These are phyloP conservation scores for Chloroclystis v-ata DNA, from an alignment of 2,888 invertebrate genomes.

Conservation along the genomic window DNA sequence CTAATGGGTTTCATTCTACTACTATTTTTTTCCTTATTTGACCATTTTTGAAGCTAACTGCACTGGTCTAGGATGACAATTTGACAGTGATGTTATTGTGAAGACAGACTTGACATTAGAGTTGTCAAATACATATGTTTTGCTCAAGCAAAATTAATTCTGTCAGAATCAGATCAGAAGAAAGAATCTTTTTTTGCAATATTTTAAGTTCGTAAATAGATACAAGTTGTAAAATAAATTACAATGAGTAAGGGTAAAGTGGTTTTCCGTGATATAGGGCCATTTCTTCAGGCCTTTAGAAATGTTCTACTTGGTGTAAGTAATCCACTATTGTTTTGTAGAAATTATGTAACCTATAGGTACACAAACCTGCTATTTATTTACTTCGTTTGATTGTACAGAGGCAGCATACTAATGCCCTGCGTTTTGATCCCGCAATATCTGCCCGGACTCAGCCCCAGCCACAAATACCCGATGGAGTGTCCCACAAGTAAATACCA, in stretches of 20 bases:
- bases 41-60: no score
- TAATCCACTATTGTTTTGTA: constrained; percentile 25
- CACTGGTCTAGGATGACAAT: no score
- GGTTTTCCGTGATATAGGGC: constrained; percentile 81
- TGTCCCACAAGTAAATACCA: constrained; percentile 82
- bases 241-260: constrained; percentile 58
- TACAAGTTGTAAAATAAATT: no score
- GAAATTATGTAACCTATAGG: constrained; percentile 49
- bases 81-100: no score
- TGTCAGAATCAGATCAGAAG: no score
- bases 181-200: no score
- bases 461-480: constrained; percentile 89
- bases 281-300: constrained; percentile 79
- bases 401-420: constrained; percentile 79
- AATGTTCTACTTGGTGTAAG: constrained; percentile 83
- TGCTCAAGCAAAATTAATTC: no score
- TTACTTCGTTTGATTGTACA: constrained; percentile 38
- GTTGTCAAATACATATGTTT: constrained; percentile 6
- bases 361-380: constrained; percentile 11
- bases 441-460: constrained; percentile 88
- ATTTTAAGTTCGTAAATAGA: no score
- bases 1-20: no score
- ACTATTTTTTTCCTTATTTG: no score
- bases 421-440: constrained; percentile 83
- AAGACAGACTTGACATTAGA: no score